Evolutionary conservation across 2,113 vertebrate genomes (phyloP).

Genomic region (Andinoacara biseriatus): DNA sequence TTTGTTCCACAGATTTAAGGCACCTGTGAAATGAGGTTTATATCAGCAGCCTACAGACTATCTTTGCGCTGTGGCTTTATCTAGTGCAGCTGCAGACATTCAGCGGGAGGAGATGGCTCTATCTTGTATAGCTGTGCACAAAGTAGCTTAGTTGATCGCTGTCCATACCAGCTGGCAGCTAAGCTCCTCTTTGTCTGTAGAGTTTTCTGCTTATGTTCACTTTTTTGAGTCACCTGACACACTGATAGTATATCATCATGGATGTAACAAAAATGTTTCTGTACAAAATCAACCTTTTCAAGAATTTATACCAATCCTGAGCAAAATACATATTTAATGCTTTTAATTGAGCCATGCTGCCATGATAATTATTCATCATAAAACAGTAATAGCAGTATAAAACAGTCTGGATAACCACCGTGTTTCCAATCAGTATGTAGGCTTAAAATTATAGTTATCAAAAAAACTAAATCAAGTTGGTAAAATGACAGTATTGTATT

Average conservation of each 20-base stretch:
- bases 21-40: conserved; percentile 58
- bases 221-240: not conserved
- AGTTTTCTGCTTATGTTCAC: not conserved
- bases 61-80: conserved; percentile 52
- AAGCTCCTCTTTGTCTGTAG: conserved; percentile 11
- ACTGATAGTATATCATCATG: not conserved
- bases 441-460: not conserved
- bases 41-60: conserved; percentile 35
- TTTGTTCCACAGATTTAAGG: conserved; percentile 60
- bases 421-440: not conserved
- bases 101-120: conserved; percentile 46
- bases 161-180: conserved; percentile 38
- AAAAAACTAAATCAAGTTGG: not conserved
- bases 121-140: conserved; percentile 48
- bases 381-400: conserved; percentile 29
- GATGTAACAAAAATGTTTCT: not conserved
- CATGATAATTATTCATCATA: not conserved
- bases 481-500: not conserved
- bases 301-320: not conserved
- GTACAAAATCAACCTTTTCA: not conserved
- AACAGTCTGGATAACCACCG: not conserved
- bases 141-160: conserved; percentile 53
- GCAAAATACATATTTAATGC: not conserved
- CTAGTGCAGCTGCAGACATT: conserved; percentile 30
- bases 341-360: not conserved